phyloP scores from a whole-genome alignment of 2,113 vertebrate genomes.

The Calypte anna region DNA sequence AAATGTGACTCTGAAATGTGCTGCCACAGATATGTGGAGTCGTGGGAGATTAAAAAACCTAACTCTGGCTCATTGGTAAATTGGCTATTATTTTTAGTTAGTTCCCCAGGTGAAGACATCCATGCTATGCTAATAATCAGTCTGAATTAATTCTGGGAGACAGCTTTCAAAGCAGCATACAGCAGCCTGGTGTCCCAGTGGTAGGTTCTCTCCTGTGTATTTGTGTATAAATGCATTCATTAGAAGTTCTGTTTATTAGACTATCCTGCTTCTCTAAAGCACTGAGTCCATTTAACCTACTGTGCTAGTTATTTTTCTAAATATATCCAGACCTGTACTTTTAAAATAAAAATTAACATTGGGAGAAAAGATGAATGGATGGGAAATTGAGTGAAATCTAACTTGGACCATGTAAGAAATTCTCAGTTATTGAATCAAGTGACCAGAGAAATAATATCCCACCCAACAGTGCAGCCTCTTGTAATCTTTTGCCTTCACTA shows the following conservation, averaged over 20 bases:
- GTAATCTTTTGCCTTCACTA: background rate
- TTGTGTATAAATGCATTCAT: background rate
- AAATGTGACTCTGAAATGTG: background rate
- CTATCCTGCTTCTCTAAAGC: background rate
- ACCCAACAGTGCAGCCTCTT: background rate
- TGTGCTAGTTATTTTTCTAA: background rate
- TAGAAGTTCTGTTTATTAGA: background rate
- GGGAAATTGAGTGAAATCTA: background rate
- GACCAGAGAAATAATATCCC: background rate
- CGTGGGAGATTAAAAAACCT: slow-evolving; percentile 23
- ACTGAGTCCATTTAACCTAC: background rate
- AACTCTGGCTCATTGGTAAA: slow-evolving; percentile 20
- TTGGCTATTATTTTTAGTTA: slow-evolving; percentile 53
- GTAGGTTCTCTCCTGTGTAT: slow-evolving; percentile 11
- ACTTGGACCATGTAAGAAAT: background rate
- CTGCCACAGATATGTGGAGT: background rate
- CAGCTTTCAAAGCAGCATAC: background rate
- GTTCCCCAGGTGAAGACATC: background rate
- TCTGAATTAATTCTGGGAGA: slow-evolving; percentile 37
- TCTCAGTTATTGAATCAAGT: background rate
- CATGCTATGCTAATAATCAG: slow-evolving; percentile 25
- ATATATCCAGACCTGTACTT: background rate
- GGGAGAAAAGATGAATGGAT: background rate
- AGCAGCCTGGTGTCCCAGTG: slow-evolving; percentile 1
- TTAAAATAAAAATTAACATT: background rate